Conservation (phyloP, 2,797 vertebrate genomes). For the Notolabrus celidotus region DNA sequence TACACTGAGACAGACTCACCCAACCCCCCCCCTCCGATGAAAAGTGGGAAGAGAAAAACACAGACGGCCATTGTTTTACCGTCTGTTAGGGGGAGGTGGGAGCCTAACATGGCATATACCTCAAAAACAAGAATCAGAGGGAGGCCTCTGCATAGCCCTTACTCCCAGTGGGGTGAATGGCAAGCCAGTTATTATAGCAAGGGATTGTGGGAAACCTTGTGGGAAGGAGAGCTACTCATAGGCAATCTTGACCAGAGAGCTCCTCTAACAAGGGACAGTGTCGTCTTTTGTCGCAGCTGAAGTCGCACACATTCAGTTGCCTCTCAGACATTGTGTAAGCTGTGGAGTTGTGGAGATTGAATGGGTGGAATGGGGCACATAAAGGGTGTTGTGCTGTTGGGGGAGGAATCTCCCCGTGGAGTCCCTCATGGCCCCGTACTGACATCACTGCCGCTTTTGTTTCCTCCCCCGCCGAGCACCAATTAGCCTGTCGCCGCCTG, state of each 20-base stretch:
- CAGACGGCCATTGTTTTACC: constrained; percentile 74
- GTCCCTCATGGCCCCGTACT: constrained; percentile 35
- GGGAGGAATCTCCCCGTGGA: constrained; percentile 33
- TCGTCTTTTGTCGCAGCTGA: constrained; percentile 62
- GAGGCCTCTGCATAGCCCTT: constrained; percentile 51
- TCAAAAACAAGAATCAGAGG: constrained; percentile 63
- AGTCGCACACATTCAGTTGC: constrained; percentile 52
- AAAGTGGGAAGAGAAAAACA: constrained; percentile 68
- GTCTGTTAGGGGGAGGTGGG: constrained; percentile 39
- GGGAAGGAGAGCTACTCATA: constrained; percentile 56
- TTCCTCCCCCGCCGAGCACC: constrained; percentile 58
- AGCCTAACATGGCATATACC: constrained; percentile 59
- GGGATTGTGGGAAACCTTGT: constrained; percentile 67
- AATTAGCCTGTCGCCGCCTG: constrained; percentile 68
- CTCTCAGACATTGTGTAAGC: constrained; percentile 43
- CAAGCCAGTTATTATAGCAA: constrained; percentile 68
- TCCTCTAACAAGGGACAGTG: constrained; percentile 56
- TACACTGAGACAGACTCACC: constrained; percentile 56
- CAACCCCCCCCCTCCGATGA: constrained; percentile 56
- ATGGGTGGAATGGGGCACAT: constrained; percentile 28
- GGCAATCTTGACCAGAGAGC: constrained; percentile 45
- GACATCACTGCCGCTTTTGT: constrained; percentile 73
- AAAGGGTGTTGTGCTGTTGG: constrained; percentile 14
- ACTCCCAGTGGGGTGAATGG: constrained; percentile 70
- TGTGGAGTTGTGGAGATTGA: constrained; percentile 37